A percentile compares a stretch with the other conserved stretches of the same genome.
Conservation (phyloP, 2,797 vertebrate species). For the Clamator glandarius region DNA sequence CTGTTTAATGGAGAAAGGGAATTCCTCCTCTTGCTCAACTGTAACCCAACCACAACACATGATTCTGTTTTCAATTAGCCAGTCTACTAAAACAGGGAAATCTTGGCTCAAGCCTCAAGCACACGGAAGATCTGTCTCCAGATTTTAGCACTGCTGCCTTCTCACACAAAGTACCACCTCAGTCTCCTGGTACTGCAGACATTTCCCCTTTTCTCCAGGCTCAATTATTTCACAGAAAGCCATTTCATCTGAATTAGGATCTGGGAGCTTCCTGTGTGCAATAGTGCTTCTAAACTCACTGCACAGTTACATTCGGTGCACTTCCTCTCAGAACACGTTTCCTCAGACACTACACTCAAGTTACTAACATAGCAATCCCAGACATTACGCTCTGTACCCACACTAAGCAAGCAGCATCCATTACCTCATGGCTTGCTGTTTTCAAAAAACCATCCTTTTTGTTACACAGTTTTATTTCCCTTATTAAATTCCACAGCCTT, state of each 20-base stretch:
- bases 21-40: not conserved
- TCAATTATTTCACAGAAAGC: not conserved
- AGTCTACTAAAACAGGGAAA: not conserved
- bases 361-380: not conserved
- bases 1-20: not conserved
- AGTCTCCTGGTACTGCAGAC: not conserved
- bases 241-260: not conserved
- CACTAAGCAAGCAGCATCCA: not conserved
- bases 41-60: not conserved
- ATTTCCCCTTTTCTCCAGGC: not conserved
- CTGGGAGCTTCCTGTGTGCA: not conserved
- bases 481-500: not conserved
- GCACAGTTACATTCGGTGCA: not conserved
- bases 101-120: not conserved
- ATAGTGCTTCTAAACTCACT: not conserved
- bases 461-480: not conserved
- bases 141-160: not conserved
- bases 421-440: not conserved
- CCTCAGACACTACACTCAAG: not conserved
- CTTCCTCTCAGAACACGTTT: not conserved
- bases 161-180: not conserved
- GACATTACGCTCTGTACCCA: not conserved
- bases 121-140: not conserved
- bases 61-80: slow-evolving; percentile 6
- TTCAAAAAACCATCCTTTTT: not conserved